Evolutionary conservation across 2,888 invertebrate genomes (phyloP), one percentile per base, ranked within the genome.

Genomic region (Campoplex capitator): DNA sequence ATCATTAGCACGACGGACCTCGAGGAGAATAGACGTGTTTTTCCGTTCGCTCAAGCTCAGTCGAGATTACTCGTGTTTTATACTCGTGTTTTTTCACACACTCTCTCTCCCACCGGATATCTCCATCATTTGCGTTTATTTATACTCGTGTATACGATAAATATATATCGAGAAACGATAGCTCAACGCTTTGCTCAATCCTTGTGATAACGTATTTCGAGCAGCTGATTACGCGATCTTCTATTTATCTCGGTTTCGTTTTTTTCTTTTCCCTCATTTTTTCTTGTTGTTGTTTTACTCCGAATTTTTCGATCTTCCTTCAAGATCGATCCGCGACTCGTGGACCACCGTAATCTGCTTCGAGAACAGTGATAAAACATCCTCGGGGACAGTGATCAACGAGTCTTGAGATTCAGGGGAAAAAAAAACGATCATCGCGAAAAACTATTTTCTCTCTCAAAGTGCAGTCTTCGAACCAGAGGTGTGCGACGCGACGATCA

Each of bases 1-100:
- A 93, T 93, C 94, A 94, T 94, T 94, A 93, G 93, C 92, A 92
- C 92, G 91, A 91, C 92, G 93, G 93, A 94, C 91, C 92, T 93
- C 94, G 94, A 93, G 93, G 92, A 93, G 94, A 92, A 88, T 91
- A 92, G 94, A 93, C 93, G 93, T 90, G 92, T 91, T 92, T 42
- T 92, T 90, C 58, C 92, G 92, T 92, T 90, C 89, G 88, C 92
- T 90, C 91, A 83, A 85, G 90, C 93, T 92, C 93, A 93, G 93
- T 93, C 93, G 93, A 92, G 92, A 91, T 23, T 79, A 16, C 91
- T 91, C 89, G 90, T 89, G 81, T 74, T 71, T 28, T 42, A 38
- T 42, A 23, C 54, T 81, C 58, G 73, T 56, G 88, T 88, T 85
- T 84, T 85, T 67, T 16, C 23, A 23, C 23, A 84, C 81, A 84